Base-by-base conservation (phyloP, 1,140 invertebrate species). In the Leptinotarsa defecta region DNA sequence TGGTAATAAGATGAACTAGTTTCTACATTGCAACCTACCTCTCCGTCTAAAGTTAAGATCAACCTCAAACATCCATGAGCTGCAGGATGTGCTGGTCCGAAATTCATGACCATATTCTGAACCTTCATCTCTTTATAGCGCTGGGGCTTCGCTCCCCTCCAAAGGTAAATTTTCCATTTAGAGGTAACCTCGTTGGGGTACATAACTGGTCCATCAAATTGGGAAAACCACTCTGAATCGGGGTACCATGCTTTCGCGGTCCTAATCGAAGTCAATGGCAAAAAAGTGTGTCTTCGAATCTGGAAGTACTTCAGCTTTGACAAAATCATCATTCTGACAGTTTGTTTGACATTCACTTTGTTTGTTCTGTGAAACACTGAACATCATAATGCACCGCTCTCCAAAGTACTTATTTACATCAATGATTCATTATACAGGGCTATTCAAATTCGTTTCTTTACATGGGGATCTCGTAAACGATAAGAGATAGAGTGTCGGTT, bases 51-150 rank as follows among this genome's bases (percentile, higher is more conserved):
- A 79, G 94, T 90, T 48, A 94, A 83, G 5, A 96, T 88, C 70
- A 96, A 86, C 65, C 94, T 88, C n/a, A 95, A 86, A 49, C 95
- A 94, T 34, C 94, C 94, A 82, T 96, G 94, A 78, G 94, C 94
- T 48, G 94, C 94, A 65, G 94, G 94, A 89, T 96, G 94, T 75
- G 93, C 92, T 6, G 94, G 94, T 5, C 94, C 94, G 86, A 95
- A 95, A 83, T 95, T 96, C 5, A 96, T 82, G 27, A 88, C 86
- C 73, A 92, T 88, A 74, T 91, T 92, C 75, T 88, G 86, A 61
- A 93, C 86, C 20, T 83, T 84, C 57, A 87, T 86, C 79, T 90
- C 87, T n/a, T 82, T 81, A 43, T 43, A 43, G 34, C 34, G 34
- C 0, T 82, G 82, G 22, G 77, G 73, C 13, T 75, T 75, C 73